Percentiles rank a stretch among this genome's conserved stretches.
phyloP scores from a whole-genome alignment of 1,140 invertebrate genomes.

The Papilio polyxenes region DNA sequence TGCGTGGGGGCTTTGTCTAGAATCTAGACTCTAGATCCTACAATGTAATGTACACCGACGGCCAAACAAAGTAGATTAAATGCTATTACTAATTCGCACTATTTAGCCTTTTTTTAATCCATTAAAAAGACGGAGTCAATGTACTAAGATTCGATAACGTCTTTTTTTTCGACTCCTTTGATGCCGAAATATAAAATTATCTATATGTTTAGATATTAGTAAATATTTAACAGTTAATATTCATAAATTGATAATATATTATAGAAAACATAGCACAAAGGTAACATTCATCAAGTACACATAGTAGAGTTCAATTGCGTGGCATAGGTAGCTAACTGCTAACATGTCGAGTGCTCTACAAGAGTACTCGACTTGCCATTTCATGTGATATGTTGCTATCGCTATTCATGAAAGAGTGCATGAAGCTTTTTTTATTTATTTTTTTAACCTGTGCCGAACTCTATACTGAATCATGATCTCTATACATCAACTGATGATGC shows the following conservation, averaged over 20 bases:
- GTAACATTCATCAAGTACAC: constrained; percentile 15
- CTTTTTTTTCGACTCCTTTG: no score
- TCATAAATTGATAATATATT: no score
- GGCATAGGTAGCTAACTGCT: background rate
- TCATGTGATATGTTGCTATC: background rate
- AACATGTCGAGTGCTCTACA: background rate
- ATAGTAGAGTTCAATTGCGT: constrained; percentile 41
- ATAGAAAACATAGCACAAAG: no score
- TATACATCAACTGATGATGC: background rate
- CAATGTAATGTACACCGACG: background rate
- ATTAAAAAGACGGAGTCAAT: background rate
- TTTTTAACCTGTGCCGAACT: background rate
- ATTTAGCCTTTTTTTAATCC: background rate
- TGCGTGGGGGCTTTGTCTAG: background rate
- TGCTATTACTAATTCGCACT: background rate
- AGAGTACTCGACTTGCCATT: constrained; percentile 4
- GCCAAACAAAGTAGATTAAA: background rate
- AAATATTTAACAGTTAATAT: no score
- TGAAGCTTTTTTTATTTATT: background rate
- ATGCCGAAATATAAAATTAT: no score
- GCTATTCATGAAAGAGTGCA: background rate
- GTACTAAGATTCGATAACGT: background rate
- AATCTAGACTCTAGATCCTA: background rate
- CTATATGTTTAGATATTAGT: no score
- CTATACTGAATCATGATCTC: no score